phyloP scores from a whole-genome alignment of 2,797 vertebrate genomes.

The Gouania willdenowi region DNA sequence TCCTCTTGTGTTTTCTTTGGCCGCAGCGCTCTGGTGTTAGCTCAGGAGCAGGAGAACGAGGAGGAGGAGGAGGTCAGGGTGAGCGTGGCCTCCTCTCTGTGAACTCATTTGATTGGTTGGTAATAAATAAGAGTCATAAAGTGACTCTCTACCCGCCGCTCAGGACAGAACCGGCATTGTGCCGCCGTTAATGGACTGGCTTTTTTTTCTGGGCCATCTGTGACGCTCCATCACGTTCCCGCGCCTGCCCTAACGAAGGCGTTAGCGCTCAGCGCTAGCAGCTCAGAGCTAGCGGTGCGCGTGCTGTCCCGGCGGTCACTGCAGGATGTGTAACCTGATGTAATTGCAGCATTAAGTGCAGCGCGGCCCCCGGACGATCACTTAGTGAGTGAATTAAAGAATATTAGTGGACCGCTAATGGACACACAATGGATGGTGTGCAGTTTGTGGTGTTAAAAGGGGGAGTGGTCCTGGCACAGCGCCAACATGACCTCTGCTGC shows the following conservation, averaged over 20 bases:
- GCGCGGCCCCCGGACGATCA: conserved; percentile 39
- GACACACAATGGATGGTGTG: conserved; percentile 58
- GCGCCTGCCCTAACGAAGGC: conserved; percentile 54
- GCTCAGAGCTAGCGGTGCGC: too few relatives aligned
- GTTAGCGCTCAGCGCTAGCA: too few relatives aligned
- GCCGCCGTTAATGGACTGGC: conserved; percentile 66
- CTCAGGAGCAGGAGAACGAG: conserved; percentile 3
- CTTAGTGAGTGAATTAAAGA: conserved; percentile 64
- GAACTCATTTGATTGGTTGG: conserved; percentile 75
- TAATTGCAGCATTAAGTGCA: conserved; percentile 68
- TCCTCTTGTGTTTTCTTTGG: conserved; percentile 60
- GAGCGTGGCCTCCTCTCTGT: conserved; percentile 50
- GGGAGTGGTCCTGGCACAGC: conserved; percentile 25
- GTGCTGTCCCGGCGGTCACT: conserved; percentile 59
- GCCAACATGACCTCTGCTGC: conserved; percentile 40
- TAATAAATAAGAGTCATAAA: conserved; percentile 76
- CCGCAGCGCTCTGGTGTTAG: conserved; percentile 42
- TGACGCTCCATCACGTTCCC: conserved; percentile 47
- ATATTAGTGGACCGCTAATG: conserved; percentile 57
- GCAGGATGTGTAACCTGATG: conserved; percentile 71
- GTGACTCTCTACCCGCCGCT: conserved; percentile 26
- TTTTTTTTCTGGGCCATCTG: conserved; percentile 25
- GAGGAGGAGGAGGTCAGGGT: background rate
- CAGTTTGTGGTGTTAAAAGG: conserved; percentile 52
- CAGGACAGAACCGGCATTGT: conserved; percentile 67